Evolutionary conservation across 2,113 vertebrate genomes (phyloP).

Genomic region (Paraplagusia blochii): DNA sequence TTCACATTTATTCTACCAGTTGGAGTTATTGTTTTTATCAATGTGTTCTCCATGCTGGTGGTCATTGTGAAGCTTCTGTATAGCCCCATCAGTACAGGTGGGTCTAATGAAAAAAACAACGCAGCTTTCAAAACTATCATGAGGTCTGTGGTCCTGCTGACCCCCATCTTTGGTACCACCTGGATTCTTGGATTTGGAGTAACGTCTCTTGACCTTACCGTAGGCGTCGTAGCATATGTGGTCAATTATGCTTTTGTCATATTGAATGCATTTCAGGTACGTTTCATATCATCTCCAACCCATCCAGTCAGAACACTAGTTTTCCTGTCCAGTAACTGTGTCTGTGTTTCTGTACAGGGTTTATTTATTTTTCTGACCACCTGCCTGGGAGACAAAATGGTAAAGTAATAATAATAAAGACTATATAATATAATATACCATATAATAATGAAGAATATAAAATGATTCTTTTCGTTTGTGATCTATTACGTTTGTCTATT

Average conservation of each 20-base stretch:
- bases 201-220: slow-evolving; percentile 41
- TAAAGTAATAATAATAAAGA: slow-evolving; percentile 21
- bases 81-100: slow-evolving; percentile 42
- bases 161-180: slow-evolving; percentile 75
- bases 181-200: slow-evolving; percentile 73
- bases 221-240: accelerated
- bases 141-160: slow-evolving; percentile 71
- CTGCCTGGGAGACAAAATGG: slow-evolving; percentile 71
- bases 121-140: slow-evolving; percentile 58
- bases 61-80: slow-evolving; percentile 86
- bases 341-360: slow-evolving; percentile 58
- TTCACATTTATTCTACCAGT: slow-evolving; percentile 82
- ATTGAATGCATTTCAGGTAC: slow-evolving; percentile 77
- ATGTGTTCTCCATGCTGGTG: slow-evolving; percentile 79
- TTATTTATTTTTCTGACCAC: slow-evolving; percentile 75
- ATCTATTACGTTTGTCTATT: too few species aligned
- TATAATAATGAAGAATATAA: too few species aligned
- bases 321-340: slow-evolving; percentile 2
- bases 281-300: not conserved
- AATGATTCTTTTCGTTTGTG: too few species aligned
- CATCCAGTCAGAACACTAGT: not conserved
- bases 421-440: too few species aligned
- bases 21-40: slow-evolving; percentile 79
- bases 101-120: slow-evolving; percentile 37
- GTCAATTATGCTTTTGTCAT: slow-evolving; percentile 67